These are phyloP conservation scores for Propithecus perrieri DNA, from an alignment of 2,797 vertebrate genomes.

Conservation along the genomic window DNA sequence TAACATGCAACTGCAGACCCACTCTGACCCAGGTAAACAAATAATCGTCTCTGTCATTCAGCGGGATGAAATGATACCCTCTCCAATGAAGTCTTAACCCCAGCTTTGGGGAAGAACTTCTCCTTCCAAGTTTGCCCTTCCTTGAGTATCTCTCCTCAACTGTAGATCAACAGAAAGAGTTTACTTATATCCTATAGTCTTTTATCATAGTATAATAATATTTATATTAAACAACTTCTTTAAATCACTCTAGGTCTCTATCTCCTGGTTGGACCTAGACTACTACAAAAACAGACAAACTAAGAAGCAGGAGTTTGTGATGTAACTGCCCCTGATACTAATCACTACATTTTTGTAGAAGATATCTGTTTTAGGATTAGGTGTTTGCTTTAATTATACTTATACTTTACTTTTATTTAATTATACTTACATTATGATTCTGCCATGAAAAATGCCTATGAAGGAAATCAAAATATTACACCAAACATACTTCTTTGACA, in stretches of 20 bases:
- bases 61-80: not conserved
- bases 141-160: not conserved
- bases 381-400: not conserved
- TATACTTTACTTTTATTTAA: not conserved
- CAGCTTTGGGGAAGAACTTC: not conserved
- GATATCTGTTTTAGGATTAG: not conserved
- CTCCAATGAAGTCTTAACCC: not conserved
- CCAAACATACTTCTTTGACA: too few relatives aligned
- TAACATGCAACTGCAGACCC: not conserved
- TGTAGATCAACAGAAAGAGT: not conserved
- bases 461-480: too few relatives aligned
- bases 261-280: not conserved
- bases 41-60: not conserved
- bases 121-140: not conserved
- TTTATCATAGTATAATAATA: not conserved
- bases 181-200: not conserved
- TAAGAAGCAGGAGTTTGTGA: not conserved
- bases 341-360: not conserved
- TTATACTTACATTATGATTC: not conserved
- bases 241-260: not conserved
- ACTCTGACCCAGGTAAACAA: not conserved
- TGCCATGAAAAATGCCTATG: not conserved
- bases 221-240: not conserved
- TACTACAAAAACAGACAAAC: not conserved
- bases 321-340: not conserved